Evolutionary conservation across 2,797 vertebrate species (phyloP), one percentile per base, ranked within the genome.

Genomic region (Myotis findleyi): DNA sequence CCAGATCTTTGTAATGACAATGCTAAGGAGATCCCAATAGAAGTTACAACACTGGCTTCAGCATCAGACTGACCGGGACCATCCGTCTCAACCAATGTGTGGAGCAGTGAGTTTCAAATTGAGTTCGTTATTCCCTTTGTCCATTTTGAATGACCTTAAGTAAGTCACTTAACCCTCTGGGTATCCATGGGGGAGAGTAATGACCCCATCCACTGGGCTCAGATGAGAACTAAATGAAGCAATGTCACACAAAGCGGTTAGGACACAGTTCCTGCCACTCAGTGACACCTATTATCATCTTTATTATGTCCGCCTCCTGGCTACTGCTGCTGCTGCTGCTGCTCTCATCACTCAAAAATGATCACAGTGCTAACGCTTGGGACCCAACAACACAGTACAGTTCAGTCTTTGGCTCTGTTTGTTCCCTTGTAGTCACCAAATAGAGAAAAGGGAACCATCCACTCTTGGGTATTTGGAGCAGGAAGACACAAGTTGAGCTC

Each of bases 401-500:
- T 30, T 2, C 95, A 66, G 38, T 20, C 44, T 14, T 3, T 5
- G 30, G 6, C 44, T n/a, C 27, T 10, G 2, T 21, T 14, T 80
- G 30, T 71, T 33, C 20, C 20, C 16, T 21, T 62, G n/a, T 20
- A 77, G 84, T 41, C 64, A 84, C 11, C 7, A 23, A 91, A 27
- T 1, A 89, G 38, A 36, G 57, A 77, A 80, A 57, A 84, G 68
- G n/a, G 38, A 47, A 23, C 49, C 30, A 57, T 49, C 20, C 21
- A 17, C 21, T 62, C 21, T 62, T 4, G 3, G 20, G 33, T 62
- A 12, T 79, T 44, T 20, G 69, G 18, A 93, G 75, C 64, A 17
- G 57, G 23, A 13, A 93, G 47, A 80, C 17, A 41, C 41, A 90
- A 25, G 7, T 13, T 47, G 41, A 88, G 85, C 77, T 97, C 95